Base-by-base conservation (phyloP, 2,113 vertebrate genomes). In the Machaerirhynchus nigripectus region DNA sequence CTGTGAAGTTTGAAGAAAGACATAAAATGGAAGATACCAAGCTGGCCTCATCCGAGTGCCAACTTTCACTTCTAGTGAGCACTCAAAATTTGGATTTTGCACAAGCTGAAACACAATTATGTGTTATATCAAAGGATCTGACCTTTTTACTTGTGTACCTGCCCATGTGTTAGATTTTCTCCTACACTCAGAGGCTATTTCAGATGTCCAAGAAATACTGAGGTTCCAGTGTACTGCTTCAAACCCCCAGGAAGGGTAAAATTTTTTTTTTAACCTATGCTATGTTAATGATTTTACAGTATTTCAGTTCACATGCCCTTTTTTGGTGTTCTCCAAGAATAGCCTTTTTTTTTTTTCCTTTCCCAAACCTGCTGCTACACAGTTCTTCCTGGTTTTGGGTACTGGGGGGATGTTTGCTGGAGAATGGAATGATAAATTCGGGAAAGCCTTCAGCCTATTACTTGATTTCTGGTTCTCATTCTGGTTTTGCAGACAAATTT, bases 401-500 rank as follows among this genome's bases (percentile, higher is more conserved):
- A 42, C 37, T 3, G 3, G 4, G 16, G 27, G 26, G 30, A 37
- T 27, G 6, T 27, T 63, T 40, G 2, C 26, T 50, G 26, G 20
- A 57, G 75, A 90, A 59, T 1, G 12, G 27, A 52, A 33, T 23
- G 37, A 47, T 18, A 56, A 42, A 67, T 68, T 31, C 16, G 27
- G 59, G 35, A 68, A 42, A 93, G 6, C 13, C 11, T 77, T 87
- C 46, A 69, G 50, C n/a, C 16, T 86, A 9, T 65, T 95, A 86
- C 90, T 83, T 82, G 71, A 56, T 64, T 84, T 65, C 79, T 87
- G 70, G 49, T 82, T 94, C 78, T 44, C 74, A 91, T 82, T 81
- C 60, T 68, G 47, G 85, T 96, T 95, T 89, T 89, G 46, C 57
- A 79, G 70, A 71, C 26, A 90, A 65, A 52, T 87, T 96, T 94